These are phyloP conservation scores for Parambassis ranga DNA, from an alignment of 2,797 vertebrate genomes.

Conservation along the genomic window DNA sequence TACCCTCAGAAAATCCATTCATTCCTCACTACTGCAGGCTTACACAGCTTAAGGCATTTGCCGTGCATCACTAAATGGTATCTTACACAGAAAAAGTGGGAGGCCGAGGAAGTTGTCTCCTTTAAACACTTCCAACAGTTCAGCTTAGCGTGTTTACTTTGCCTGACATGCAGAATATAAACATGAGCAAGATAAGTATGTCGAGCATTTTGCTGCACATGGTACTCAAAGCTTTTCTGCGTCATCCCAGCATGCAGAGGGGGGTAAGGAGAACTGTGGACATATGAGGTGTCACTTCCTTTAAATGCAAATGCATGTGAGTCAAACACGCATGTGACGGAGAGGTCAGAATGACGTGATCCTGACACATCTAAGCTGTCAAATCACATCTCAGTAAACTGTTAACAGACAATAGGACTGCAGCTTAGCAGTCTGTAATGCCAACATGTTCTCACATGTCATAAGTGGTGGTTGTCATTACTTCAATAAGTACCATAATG, in stretches of 20 bases:
- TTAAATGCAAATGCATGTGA: not conserved
- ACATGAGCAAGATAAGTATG: not conserved
- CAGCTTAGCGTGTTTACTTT: not conserved
- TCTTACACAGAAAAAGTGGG: slow-evolving; percentile 17
- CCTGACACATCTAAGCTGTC: not conserved
- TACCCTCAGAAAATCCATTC: slow-evolving; percentile 54
- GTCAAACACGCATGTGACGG: too few relatives aligned
- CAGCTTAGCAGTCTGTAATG: too few relatives aligned
- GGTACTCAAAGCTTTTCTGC: too few relatives aligned
- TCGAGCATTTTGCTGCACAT: not conserved
- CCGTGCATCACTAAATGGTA: slow-evolving; percentile 17
- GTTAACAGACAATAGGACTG: too few relatives aligned
- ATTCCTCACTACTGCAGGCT: slow-evolving; percentile 37
- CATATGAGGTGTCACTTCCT: not conserved
- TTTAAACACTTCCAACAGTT: slow-evolving; percentile 4
- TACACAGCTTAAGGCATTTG: slow-evolving; percentile 37
- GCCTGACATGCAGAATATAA: not conserved
- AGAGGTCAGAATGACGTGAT: not conserved
- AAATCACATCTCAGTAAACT: too few relatives aligned
- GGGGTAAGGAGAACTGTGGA: not conserved
- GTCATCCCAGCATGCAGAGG: not conserved
- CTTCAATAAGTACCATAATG: too few relatives aligned
- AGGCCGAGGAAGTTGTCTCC: not conserved
- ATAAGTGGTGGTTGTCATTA: too few relatives aligned
- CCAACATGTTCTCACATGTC: too few relatives aligned